Evolutionary conservation across 2,888 invertebrate genomes (phyloP), one percentile per base, ranked within the genome.

Genomic region (Macroteleia sp.): DNA sequence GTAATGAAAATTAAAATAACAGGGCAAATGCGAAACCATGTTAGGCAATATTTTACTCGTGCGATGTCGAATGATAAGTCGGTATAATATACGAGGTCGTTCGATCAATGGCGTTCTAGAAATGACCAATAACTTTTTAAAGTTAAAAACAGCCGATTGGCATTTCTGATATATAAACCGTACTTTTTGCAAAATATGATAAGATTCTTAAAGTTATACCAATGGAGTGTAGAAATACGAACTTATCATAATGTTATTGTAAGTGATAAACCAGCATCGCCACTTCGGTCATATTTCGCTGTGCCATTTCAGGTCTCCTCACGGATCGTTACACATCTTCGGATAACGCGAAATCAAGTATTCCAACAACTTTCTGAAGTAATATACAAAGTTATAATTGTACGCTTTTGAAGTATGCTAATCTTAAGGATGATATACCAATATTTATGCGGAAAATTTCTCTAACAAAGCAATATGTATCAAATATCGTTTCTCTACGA

Each of bases 1-100:
- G 62, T 48, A 50, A 64, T 64, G 62, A 64, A 64, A 64, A 64
- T 34, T 42, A 52, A 52, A 64, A 64, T 64, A 64, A 64, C 52
- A 6, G 41, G 19, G 30, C 52, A 52, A 64, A 52, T 44, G 42
- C 25, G 46, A 25, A 46, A n/a, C 44, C 66, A 32, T 12, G 48
- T 48, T 46, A 39, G 28, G 41, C 42, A 32, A 48, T 59, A 52
- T 61, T 59, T 70, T 36, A 61, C 59, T 20, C 32, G 36, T 32
- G 30, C 34, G 42, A 14, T 67, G 61, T 70, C 52, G 70, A 70
- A 61, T 70, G 70, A 70, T 52, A 61, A 52, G 36, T 36, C 22
- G 12, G 19, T 70, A 42, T 48, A 64, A 64, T 20, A 14, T 50
- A 70, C 56, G 48, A 48, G 30, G 9, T 1, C n/a, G 44, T 67